These are phyloP conservation scores for Drosophila chauvacae DNA, from an alignment of 1,140 invertebrate genomes.

Conservation along the genomic window DNA sequence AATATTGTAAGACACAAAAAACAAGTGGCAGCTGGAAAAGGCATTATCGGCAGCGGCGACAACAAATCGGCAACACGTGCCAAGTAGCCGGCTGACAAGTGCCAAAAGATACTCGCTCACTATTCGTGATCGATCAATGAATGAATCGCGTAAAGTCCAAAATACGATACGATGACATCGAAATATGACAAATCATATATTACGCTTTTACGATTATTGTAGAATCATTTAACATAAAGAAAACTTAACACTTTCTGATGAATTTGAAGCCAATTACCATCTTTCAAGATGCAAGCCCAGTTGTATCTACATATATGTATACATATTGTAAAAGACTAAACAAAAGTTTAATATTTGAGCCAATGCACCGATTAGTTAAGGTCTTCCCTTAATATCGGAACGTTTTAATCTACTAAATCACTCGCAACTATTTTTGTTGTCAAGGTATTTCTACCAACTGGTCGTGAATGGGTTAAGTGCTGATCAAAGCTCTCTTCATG, in stretches of 20 bases:
- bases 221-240: neutral
- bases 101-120: constrained; percentile 65
- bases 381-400: neutral
- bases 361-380: too few species aligned
- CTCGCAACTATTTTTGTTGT: neutral
- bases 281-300: neutral
- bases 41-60: constrained; percentile 35
- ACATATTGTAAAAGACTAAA: neutral
- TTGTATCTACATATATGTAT: neutral
- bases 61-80: constrained; percentile 75
- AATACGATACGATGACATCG: constrained; percentile 42
- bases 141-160: constrained; percentile 64
- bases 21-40: constrained; percentile 27
- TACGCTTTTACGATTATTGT: too few species aligned
- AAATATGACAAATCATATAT: constrained; percentile 15
- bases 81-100: constrained; percentile 60
- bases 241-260: too few species aligned
- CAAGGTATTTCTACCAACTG: constrained; percentile 6
- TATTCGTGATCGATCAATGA: constrained; percentile 80
- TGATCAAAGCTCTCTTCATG: constrained; percentile 40
- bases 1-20: constrained; percentile 50
- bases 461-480: constrained; percentile 29
- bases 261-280: too few species aligned
- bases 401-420: neutral
- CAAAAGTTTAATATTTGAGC: neutral